Evolutionary conservation across 2,888 invertebrate genomes (phyloP).

Genomic region (Eristalis arbustorum): DNA sequence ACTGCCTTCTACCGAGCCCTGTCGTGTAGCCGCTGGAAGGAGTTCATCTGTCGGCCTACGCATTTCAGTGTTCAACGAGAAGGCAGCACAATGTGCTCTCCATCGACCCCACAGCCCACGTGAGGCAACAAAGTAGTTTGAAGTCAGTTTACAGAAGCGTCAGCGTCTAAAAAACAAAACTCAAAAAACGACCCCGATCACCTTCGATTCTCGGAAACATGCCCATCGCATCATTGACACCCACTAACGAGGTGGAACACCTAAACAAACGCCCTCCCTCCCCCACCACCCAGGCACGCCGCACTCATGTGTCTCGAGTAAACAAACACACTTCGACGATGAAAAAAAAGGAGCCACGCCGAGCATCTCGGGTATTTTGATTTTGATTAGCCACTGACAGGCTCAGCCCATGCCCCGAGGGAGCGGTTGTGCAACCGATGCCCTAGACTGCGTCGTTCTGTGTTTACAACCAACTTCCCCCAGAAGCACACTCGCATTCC

Average conservation of each 20-base stretch:
- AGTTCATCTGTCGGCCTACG: no score
- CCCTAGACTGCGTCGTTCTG: not conserved
- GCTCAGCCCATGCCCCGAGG: not conserved
- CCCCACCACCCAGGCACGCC: not conserved
- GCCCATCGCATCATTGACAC: not conserved
- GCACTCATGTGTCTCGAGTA: not conserved
- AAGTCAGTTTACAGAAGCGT: not conserved
- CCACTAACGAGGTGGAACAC: not conserved
- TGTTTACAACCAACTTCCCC: not conserved
- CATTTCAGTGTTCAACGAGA: no score
- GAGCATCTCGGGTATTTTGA: not conserved
- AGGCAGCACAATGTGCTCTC: no score
- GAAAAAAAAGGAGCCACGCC: not conserved
- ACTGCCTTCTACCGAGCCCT: no score
- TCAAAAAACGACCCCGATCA: not conserved
- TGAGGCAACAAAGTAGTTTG: not conserved
- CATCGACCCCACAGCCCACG: not conserved
- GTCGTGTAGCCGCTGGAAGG: no score
- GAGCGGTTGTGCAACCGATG: not conserved
- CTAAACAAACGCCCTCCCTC: not conserved
- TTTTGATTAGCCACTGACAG: not conserved
- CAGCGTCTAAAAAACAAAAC: not conserved
- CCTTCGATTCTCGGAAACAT: not conserved
- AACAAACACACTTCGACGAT: not conserved
- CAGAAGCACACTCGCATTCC: no score